Evolutionary conservation across 2,797 vertebrate genomes (phyloP).

Genomic region (Phrynocephalus guinanensis): DNA sequence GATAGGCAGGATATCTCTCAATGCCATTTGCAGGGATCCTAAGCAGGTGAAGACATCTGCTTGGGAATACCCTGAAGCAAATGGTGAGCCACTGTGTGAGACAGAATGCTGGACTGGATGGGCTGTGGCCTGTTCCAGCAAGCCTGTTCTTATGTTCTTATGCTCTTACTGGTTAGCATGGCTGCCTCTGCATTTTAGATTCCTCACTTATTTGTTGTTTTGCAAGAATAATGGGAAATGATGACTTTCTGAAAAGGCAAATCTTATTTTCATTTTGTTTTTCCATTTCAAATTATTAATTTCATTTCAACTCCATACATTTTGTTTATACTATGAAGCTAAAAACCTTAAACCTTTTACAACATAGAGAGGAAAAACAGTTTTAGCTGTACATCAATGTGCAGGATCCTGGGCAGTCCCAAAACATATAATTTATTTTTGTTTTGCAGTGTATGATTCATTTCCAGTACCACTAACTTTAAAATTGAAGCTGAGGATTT

Average conservation of each 20-base stretch:
- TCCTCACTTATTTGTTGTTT: background rate
- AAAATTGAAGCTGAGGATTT: conserved; percentile 33
- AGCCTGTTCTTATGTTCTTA: too few species aligned
- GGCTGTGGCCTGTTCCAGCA: too few species aligned
- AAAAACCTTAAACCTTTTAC: conserved; percentile 57
- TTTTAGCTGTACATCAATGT: conserved; percentile 52
- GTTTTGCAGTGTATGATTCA: conserved; percentile 33
- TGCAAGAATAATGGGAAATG: background rate
- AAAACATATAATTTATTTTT: conserved; percentile 43
- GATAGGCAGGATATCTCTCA: too few species aligned
- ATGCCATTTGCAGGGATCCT: too few species aligned
- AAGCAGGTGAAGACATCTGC: too few species aligned
- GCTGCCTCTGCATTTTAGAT: too few species aligned
- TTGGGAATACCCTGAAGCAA: too few species aligned
- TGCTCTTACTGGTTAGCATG: too few species aligned
- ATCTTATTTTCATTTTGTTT: background rate
- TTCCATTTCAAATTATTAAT: conserved; percentile 15
- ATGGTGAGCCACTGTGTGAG: too few species aligned
- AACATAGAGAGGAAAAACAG: conserved; percentile 41
- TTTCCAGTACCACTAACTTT: conserved; percentile 22
- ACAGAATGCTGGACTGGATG: too few species aligned
- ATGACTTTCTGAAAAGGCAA: conserved; percentile 1
- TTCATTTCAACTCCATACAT: conserved; percentile 35
- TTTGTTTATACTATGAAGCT: conserved; percentile 51
- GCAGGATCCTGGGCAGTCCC: conserved; percentile 36